Conservation (phyloP, 2,888 invertebrate species). For the Drosophila dives region DNA sequence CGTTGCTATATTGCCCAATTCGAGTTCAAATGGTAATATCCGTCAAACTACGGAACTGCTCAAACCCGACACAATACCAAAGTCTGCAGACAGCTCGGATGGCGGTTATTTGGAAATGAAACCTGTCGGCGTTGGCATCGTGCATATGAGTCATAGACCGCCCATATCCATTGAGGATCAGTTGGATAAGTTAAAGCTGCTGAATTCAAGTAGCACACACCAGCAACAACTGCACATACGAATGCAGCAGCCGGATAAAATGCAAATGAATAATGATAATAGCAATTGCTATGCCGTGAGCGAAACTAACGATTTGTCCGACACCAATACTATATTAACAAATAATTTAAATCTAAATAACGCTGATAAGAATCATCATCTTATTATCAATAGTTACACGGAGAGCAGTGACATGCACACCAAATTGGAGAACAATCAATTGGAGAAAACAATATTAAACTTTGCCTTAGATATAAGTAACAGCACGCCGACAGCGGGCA, state of each 20-base stretch:
- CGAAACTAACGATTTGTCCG: slow-evolving; percentile 24
- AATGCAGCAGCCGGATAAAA: slow-evolving; percentile 12
- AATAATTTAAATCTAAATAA: slow-evolving; percentile 20
- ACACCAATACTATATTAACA: slow-evolving; percentile 17
- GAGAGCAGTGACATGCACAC: slow-evolving; percentile 15
- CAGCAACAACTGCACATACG: not conserved
- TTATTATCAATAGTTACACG: slow-evolving; percentile 4
- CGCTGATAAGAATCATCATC: slow-evolving; percentile 13
- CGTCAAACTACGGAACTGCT: slow-evolving; percentile 32
- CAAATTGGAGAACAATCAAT: slow-evolving; percentile 32
- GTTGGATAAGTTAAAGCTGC: slow-evolving; percentile 44
- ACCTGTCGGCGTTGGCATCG: slow-evolving; percentile 85
- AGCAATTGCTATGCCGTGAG: slow-evolving; percentile 8
- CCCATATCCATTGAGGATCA: slow-evolving; percentile 44
- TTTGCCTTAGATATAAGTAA: slow-evolving; percentile 39
- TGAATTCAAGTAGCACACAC: slow-evolving; percentile 11
- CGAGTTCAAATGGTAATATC: slow-evolving; percentile 46
- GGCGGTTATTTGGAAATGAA: slow-evolving; percentile 88
- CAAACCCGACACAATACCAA: slow-evolving; percentile 34
- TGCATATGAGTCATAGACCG: slow-evolving; percentile 26
- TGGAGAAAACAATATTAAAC: slow-evolving; percentile 26
- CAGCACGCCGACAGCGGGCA: slow-evolving; percentile 35
- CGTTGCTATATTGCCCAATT: slow-evolving; percentile 19
- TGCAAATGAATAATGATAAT: slow-evolving; percentile 11
- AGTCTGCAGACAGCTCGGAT: slow-evolving; percentile 39